Evolutionary conservation across 2,113 vertebrate genomes (phyloP), one percentile per base, ranked within the genome.

Genomic region (Pachyramphus minor): DNA sequence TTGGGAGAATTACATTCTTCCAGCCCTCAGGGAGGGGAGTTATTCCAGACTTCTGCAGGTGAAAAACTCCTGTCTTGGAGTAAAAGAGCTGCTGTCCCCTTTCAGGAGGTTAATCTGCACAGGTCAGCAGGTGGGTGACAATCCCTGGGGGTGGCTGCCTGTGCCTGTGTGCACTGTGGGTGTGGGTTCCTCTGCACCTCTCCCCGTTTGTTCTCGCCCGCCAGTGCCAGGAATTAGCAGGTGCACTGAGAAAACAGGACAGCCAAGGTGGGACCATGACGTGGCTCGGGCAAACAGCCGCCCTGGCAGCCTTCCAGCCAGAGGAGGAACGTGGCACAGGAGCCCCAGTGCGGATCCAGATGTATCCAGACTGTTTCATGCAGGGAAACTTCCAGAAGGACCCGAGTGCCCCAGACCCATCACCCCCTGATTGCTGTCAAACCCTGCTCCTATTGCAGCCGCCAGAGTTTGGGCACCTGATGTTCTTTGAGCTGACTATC

Each of bases 261-360:
- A 25, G 76, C 60, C 5, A 2, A 81, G 90, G 82, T 86, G 84
- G 75, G 78, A 85, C 41, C 1, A 0, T 90, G 88, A 84, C 20
- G 35, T 83, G 93, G 90, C 60, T 12, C 0, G 1, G 79, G 76
- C 72, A 93, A 96, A 83, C 76, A 96, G 44, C 41, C 78, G 64
- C 25, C 39, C 85, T 92, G 92, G 88, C 79, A 68, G 64, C 64
- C 68, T 74, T 41, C 92, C 95, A 96, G 79, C 20, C 62, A 11
- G 12, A 39, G 62, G 2, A 91, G 49, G 71, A 94, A 45, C 12
- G 67, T 0, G 1, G 53, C 64, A 33, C 12, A 15, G 45, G 28
- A 71, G 42, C 67, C 72, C 17, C 12, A 7, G 64, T 16, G 9
- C 5, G 1, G 53, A 49, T 25, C 30, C 0, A 3, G 42, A 5